phyloP scores from a whole-genome alignment of 2,113 vertebrate genomes.

The Dasyprocta punctata region DNA sequence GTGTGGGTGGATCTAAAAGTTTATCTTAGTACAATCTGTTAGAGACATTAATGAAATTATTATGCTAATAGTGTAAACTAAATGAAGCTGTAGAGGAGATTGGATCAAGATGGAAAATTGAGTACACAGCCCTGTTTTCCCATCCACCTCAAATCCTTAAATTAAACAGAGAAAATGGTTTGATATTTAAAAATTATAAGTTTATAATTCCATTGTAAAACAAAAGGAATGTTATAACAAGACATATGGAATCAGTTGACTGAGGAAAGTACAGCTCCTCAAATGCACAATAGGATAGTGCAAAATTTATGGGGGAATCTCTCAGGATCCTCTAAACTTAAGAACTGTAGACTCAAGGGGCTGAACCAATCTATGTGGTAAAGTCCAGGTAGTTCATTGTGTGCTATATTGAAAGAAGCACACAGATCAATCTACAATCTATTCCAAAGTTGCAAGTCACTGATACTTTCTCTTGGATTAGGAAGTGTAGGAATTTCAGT shows the following conservation, averaged over 20 bases:
- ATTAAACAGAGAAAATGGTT: constrained; percentile 47
- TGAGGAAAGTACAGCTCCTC: background rate
- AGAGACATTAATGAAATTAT: constrained; percentile 67
- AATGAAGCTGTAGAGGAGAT: constrained; percentile 17
- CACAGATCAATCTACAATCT: background rate
- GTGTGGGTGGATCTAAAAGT: constrained; percentile 45
- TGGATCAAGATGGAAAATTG: constrained; percentile 43
- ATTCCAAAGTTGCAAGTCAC: background rate
- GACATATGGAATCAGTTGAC: constrained; percentile 50
- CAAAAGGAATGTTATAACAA: constrained; percentile 17
- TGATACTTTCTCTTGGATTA: background rate
- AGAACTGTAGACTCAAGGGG: background rate
- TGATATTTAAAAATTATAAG: constrained; percentile 45
- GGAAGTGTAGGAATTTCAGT: background rate
- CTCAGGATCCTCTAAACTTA: background rate
- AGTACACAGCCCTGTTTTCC: background rate
- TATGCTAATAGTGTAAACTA: constrained; percentile 56
- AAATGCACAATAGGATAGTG: background rate
- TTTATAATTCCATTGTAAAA: constrained; percentile 11
- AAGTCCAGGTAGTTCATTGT: background rate
- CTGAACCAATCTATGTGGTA: background rate
- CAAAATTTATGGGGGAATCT: background rate
- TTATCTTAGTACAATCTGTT: constrained; percentile 61
- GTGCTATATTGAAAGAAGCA: background rate
- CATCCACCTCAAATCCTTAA: background rate